Conservation (phyloP, 2,888 invertebrate species). For the Endomychus coccineus region DNA sequence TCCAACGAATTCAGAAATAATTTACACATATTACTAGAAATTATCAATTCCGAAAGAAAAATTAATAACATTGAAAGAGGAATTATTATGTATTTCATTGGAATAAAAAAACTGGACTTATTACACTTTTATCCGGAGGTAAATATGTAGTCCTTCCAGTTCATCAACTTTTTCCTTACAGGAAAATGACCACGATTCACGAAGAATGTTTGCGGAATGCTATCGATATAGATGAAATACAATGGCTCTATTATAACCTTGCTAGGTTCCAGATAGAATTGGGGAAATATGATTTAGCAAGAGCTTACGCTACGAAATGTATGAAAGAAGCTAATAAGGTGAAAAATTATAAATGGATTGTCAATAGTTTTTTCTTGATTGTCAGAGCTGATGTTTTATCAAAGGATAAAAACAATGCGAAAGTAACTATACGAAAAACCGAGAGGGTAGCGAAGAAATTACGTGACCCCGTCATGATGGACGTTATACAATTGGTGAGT, state of each 20-base stretch:
- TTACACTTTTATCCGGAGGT: no score
- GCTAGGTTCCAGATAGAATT: slow-evolving; percentile 1
- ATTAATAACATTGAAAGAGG: no score
- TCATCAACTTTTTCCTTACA: no score
- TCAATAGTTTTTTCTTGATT: slow-evolving; percentile 1
- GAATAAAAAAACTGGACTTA: no score
- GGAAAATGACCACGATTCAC: slow-evolving; percentile 32
- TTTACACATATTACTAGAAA: no score
- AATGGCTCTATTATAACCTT: slow-evolving; percentile 8
- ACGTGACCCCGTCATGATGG: neutral
- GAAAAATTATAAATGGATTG: slow-evolving; percentile 7
- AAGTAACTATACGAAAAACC: slow-evolving; percentile 1
- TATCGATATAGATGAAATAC: slow-evolving; percentile 2
- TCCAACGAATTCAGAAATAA: no score
- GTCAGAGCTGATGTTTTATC: slow-evolving; percentile 3
- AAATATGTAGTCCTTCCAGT: no score
- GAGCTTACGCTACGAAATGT: slow-evolving; percentile 4
- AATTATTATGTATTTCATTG: no score
- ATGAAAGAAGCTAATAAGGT: slow-evolving; percentile 1
- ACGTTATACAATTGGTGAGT: slow-evolving; percentile 8
- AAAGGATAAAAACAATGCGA: slow-evolving; percentile 6
- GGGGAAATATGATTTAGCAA: neutral
- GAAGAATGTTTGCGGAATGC: slow-evolving; percentile 6
- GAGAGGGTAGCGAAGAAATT: slow-evolving; percentile 1
- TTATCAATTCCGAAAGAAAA: no score